These are phyloP conservation scores for Synanthedon formicaeformis DNA, from an alignment of 2,888 invertebrate genomes.

Conservation along the genomic window DNA sequence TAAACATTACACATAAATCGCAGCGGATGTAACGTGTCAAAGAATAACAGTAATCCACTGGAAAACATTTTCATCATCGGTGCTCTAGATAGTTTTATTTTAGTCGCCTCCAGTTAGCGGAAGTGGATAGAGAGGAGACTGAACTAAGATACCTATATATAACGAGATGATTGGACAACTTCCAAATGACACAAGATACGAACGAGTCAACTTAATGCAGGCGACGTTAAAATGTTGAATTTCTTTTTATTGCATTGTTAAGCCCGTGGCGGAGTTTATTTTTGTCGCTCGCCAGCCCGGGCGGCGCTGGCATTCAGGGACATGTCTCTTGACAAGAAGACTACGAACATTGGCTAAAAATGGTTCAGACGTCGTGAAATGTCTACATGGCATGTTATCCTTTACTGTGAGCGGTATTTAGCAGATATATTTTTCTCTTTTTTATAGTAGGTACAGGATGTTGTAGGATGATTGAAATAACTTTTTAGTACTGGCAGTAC, in stretches of 20 bases:
- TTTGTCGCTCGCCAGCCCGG: slow-evolving; percentile 58
- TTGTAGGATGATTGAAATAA: too few species aligned
- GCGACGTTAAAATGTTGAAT: slow-evolving; percentile 59
- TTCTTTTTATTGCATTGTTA: slow-evolving; percentile 72
- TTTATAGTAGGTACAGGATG: too few species aligned
- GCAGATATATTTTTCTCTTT: too few species aligned
- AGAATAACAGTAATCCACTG: slow-evolving; percentile 21
- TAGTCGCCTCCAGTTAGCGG: slow-evolving; percentile 43
- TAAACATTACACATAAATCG: too few species aligned
- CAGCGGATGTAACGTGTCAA: slow-evolving; percentile 2
- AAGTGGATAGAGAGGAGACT: slow-evolving; percentile 48
- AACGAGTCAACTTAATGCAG: slow-evolving; percentile 61
- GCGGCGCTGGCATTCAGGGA: slow-evolving; percentile 57
- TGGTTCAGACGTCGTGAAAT: slow-evolving; percentile 33
- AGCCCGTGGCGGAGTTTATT: slow-evolving; percentile 60
- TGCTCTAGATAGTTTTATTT: slow-evolving; percentile 42
- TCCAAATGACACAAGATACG: slow-evolving; percentile 55
- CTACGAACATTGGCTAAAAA: slow-evolving; percentile 63
- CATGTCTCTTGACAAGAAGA: slow-evolving; percentile 59
- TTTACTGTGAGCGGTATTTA: slow-evolving; percentile 11
- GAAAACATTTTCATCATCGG: slow-evolving; percentile 42
- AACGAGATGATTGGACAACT: slow-evolving; percentile 51
- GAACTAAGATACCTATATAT: slow-evolving; percentile 54
- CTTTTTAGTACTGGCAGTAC: too few species aligned
- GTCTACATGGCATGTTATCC: slow-evolving; percentile 18